A percentile compares a stretch with the other conserved stretches of the same genome.
phyloP scores from a whole-genome alignment of 1,140 invertebrate genomes.

The Meloidogyne floridensis region DNA sequence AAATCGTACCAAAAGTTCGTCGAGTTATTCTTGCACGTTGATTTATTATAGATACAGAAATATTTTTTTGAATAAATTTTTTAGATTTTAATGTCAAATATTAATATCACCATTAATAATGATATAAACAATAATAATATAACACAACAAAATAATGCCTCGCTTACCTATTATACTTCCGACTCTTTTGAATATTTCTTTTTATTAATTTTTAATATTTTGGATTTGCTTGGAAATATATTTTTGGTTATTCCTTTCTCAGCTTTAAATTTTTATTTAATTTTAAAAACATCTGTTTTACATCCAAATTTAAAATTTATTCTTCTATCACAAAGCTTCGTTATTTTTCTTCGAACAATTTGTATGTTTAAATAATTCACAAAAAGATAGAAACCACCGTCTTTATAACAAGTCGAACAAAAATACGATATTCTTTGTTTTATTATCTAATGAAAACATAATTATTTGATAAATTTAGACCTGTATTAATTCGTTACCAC shows the following conservation, averaged over 20 bases:
- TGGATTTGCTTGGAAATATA: slow-evolving; percentile 18
- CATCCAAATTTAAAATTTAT: slow-evolving; percentile 30
- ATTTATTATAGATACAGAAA: too few species aligned
- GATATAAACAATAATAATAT: background rate
- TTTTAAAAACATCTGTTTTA: slow-evolving; percentile 21
- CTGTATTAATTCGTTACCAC: too few species aligned
- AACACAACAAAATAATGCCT: background rate
- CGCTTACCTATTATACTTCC: background rate
- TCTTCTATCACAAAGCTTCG: slow-evolving; percentile 16
- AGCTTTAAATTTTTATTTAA: slow-evolving; percentile 23
- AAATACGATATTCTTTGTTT: too few species aligned
- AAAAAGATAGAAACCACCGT: too few species aligned
- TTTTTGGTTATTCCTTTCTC: slow-evolving; percentile 23
- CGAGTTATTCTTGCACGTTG: too few species aligned
- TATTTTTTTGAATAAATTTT: too few species aligned
- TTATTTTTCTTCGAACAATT: slow-evolving; percentile 19
- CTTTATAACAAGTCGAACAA: too few species aligned
- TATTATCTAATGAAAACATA: too few species aligned
- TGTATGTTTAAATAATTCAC: background rate
- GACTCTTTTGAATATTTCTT: background rate
- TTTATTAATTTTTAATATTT: slow-evolving; percentile 5
- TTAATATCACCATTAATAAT: background rate
- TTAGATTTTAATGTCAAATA: background rate
- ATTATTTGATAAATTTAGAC: too few species aligned
- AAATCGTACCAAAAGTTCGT: too few species aligned